Evolutionary conservation across 1,140 invertebrate species (phyloP).

Genomic region (Antheraea pernyi): DNA sequence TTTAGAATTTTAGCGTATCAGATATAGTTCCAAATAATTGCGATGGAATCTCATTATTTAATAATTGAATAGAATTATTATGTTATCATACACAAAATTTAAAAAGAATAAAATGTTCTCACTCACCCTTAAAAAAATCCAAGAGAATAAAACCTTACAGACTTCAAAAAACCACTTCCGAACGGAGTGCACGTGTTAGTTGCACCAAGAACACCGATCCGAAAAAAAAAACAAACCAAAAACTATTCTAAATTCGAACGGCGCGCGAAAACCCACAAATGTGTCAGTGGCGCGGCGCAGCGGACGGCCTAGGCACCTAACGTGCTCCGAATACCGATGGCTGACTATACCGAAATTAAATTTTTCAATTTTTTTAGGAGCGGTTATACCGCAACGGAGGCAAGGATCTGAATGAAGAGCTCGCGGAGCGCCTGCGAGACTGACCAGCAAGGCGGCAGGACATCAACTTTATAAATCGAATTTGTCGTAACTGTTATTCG

Average conservation of each 20-base stretch:
- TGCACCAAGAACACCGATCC: conserved; percentile 54
- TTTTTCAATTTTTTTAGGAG: conserved; percentile 55
- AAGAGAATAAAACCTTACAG: conserved; percentile 36
- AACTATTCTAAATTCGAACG: conserved; percentile 74
- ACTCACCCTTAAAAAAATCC: conserved; percentile 24
- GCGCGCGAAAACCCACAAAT: conserved; percentile 70
- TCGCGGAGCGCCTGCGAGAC: conserved; percentile 55
- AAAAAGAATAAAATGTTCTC: neutral
- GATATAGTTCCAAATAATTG: no score
- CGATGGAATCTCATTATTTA: no score
- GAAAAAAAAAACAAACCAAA: conserved; percentile 47
- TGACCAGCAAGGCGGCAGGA: conserved; percentile 65
- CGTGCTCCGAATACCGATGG: conserved; percentile 57
- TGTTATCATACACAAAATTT: neutral
- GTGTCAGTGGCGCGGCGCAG: conserved; percentile 73
- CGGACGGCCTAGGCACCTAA: conserved; percentile 63
- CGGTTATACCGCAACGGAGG: conserved; percentile 45
- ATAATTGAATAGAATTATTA: no score
- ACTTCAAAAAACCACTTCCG: conserved; percentile 28
- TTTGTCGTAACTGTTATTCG: conserved; percentile 65
- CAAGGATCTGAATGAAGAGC: conserved; percentile 51
- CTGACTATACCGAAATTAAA: conserved; percentile 44
- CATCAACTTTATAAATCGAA: conserved; percentile 75
- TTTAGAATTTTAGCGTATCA: no score
- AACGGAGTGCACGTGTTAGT: conserved; percentile 37